Conservation (phyloP, 1,140 invertebrate genomes). For the Neotoxoptera formosana region DNA sequence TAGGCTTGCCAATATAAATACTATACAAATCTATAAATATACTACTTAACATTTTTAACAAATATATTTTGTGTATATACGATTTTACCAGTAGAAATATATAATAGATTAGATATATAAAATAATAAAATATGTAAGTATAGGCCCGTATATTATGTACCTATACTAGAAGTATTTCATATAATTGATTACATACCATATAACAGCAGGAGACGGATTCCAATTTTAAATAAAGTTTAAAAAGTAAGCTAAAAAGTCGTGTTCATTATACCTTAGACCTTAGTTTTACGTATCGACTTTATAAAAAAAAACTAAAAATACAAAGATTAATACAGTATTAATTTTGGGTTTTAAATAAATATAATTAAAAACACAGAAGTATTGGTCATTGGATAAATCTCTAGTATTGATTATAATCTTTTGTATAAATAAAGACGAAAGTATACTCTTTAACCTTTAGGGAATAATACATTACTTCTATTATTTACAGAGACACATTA, state of each 20-base stretch:
- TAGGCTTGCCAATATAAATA: too few relatives aligned
- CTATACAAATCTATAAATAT: too few relatives aligned
- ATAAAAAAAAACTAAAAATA: background rate
- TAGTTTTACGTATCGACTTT: background rate
- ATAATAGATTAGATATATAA: background rate
- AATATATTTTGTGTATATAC: too few relatives aligned
- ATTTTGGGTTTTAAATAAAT: background rate
- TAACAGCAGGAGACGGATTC: background rate
- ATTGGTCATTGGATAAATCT: slow-evolving; percentile 50
- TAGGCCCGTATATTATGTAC: background rate
- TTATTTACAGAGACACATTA: background rate
- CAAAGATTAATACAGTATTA: background rate
- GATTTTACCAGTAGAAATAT: too few relatives aligned
- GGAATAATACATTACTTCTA: background rate
- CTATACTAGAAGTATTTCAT: background rate
- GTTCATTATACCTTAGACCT: background rate
- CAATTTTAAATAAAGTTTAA: background rate
- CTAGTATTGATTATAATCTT: background rate
- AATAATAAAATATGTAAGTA: background rate
- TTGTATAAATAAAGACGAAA: background rate
- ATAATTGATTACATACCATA: background rate
- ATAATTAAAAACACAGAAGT: background rate
- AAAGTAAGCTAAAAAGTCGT: background rate
- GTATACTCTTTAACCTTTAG: background rate
- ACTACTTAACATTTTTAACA: too few relatives aligned